A percentile compares a stretch with the other conserved stretches of the same genome.
phyloP scores from a whole-genome alignment of 2,888 invertebrate genomes.

The Zaprionus bogoriensis region DNA sequence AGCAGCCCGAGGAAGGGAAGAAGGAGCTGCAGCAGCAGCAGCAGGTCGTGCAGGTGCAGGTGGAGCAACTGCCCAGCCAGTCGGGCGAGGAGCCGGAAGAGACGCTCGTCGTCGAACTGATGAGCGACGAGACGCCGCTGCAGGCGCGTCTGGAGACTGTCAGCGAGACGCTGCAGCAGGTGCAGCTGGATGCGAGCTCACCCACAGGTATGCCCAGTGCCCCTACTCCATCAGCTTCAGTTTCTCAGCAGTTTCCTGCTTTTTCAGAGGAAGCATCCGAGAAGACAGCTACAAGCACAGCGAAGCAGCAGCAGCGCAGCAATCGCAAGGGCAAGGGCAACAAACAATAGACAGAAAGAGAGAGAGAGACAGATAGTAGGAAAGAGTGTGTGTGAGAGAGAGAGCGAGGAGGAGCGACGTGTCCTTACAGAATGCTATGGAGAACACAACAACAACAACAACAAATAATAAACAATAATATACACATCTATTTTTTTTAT shows the following conservation, averaged over 20 bases:
- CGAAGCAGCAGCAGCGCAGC: slow-evolving; percentile 38
- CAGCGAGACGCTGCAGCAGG: slow-evolving; percentile 26
- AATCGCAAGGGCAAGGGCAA: slow-evolving; percentile 48
- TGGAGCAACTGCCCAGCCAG: slow-evolving; percentile 30
- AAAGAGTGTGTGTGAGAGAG: too few species aligned
- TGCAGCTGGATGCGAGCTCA: slow-evolving; percentile 27
- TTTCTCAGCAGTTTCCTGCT: not conserved
- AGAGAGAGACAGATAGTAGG: too few species aligned
- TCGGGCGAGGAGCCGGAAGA: not conserved
- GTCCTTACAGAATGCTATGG: slow-evolving; percentile 32
- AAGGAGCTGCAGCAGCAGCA: slow-evolving; percentile 14
- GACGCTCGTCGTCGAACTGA: slow-evolving; percentile 8
- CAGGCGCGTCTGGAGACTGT: slow-evolving; percentile 27
- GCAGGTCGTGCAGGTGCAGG: slow-evolving; percentile 33
- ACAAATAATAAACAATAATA: slow-evolving; percentile 8
- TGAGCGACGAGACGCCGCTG: not conserved
- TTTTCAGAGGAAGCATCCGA: slow-evolving; percentile 24
- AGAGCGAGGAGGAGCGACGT: slow-evolving; percentile 2
- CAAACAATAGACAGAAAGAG: slow-evolving; percentile 20
- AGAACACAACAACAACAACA: slow-evolving; percentile 23
- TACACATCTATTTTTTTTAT: slow-evolving; percentile 25
- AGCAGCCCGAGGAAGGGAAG: slow-evolving; percentile 23
- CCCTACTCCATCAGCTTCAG: too few species aligned
- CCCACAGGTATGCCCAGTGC: slow-evolving; percentile 9
- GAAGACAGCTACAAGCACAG: slow-evolving; percentile 34